Base-by-base conservation (phyloP, 2,888 invertebrate species). In the Chrysolina oricalcia region DNA sequence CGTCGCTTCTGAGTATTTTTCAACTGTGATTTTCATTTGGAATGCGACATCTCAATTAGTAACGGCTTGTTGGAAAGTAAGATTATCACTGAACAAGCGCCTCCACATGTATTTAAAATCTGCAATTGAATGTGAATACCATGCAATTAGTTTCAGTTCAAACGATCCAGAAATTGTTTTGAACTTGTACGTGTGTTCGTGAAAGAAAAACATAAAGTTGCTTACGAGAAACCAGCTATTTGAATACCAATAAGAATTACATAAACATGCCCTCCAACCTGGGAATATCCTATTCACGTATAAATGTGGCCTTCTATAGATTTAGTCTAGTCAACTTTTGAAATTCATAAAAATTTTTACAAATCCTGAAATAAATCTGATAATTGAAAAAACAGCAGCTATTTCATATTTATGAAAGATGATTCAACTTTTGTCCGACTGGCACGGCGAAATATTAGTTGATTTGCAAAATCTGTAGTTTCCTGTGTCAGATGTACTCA, bases 81-180 rank as follows among this genome's bases (percentile, higher is more conserved):
- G 23, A 59, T 59, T 59, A 59, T 59, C 59, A 59, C 35, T 27
- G n/a, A 59, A 59, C 59, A 59, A 59, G 15, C 53, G 35, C 59
- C 23, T 59, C 23, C 4, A 59, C 59, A 59, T 35, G 59, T 27
- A 59, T 59, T 27, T 27, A n/a, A 4, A 27, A 53, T 59, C n/a
- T 59, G 59, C 27, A 15, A 23, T 13, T 23, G 56, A 56, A 56
- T 56, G 21, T 56, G 56, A 56, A 56, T 56, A 48, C 15, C 56
- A 13, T 35, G 23, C 21, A 56, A 56, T 56, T 23, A 23, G 21
- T 56, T 56, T 13, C 21, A 10, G 56, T 23, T 23, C 56, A 56
- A 19, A 13, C 23, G 19, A 21, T 11, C 56, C 11, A 10, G 19
- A 13, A 56, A 56, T 56, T 23, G 56, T 56, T 56, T 23, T 56